Percentiles rank a stretch among this genome's conserved stretches.
Conservation (phyloP, 1,140 invertebrate species). For the Drosophila nigromelanica region DNA sequence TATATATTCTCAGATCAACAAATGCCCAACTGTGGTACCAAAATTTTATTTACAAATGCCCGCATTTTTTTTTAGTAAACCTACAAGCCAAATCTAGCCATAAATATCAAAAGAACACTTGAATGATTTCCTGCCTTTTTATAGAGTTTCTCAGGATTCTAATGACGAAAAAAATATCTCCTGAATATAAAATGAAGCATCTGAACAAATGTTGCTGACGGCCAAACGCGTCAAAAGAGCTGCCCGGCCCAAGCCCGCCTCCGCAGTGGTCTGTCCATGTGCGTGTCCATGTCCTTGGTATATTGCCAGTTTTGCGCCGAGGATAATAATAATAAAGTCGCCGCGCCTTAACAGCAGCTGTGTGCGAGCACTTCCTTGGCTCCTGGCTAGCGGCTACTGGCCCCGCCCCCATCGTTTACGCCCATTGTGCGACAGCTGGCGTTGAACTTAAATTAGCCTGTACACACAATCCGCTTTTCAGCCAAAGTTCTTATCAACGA, state of each 20-base stretch:
- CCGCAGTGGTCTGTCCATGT: not conserved
- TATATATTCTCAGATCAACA: not conserved
- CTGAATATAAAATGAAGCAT: conserved; percentile 81
- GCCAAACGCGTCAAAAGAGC: conserved; percentile 40
- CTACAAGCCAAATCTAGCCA: conserved; percentile 15
- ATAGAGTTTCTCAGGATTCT: conserved; percentile 47
- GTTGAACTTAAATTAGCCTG: conserved; percentile 82
- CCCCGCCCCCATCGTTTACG: conserved; percentile 29
- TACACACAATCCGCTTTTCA: conserved; percentile 72
- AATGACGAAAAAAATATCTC: conserved; percentile 70
- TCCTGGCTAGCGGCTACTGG: conserved; percentile 17
- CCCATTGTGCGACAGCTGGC: conserved; percentile 65
- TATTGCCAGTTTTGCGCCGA: conserved; percentile 65
- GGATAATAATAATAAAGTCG: conserved; percentile 81
- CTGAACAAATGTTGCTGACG: conserved; percentile 49
- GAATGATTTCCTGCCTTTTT: conserved; percentile 61
- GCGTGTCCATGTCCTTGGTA: conserved; percentile 30
- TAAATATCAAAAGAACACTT: conserved; percentile 47
- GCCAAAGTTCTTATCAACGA: conserved; percentile 77
- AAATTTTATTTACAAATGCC: not conserved
- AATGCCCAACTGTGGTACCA: not conserved
- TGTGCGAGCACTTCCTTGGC: conserved; percentile 13
- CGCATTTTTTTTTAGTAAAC: not conserved
- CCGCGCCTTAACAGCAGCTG: conserved; percentile 59
- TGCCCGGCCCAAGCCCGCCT: conserved; percentile 13